A percentile compares a stretch with the other conserved stretches of the same genome.
phyloP scores from a whole-genome alignment of 2,888 invertebrate genomes.

The Epirrhoe tristata region DNA sequence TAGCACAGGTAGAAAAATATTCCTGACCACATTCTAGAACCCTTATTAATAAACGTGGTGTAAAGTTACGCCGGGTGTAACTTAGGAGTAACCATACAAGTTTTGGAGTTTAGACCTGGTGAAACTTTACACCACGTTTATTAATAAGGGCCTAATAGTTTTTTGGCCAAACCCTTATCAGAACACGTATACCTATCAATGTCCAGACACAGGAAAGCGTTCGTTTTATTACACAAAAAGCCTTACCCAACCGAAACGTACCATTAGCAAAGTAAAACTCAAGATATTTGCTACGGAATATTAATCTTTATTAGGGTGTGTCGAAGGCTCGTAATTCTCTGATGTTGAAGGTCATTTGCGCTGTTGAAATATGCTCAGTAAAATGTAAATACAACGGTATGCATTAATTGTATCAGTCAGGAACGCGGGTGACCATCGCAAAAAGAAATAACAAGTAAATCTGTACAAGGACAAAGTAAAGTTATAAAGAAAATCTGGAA shows the following conservation, averaged over 20 bases:
- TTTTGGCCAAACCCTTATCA: slow-evolving; percentile 7
- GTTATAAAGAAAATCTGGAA: background rate
- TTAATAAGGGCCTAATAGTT: too few species aligned
- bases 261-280: slow-evolving; percentile 45
- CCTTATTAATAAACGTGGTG: too few species aligned
- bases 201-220: slow-evolving; percentile 70
- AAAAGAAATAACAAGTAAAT: background rate
- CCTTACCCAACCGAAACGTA: slow-evolving; percentile 66
- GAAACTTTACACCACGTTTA: too few species aligned
- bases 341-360: slow-evolving; percentile 39
- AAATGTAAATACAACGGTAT: slow-evolving; percentile 73
- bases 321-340: slow-evolving; percentile 48
- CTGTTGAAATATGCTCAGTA: slow-evolving; percentile 48
- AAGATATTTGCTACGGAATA: slow-evolving; percentile 41
- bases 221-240: slow-evolving; percentile 73
- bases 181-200: slow-evolving; percentile 52
- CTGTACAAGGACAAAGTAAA: too few species aligned
- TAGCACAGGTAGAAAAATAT: background rate
- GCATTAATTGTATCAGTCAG: slow-evolving; percentile 63
- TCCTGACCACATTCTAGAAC: background rate
- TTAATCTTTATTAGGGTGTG: slow-evolving; percentile 43
- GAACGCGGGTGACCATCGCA: background rate
- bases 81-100: too few species aligned
- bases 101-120: too few species aligned
- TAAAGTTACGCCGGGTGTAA: too few species aligned